Conservation (phyloP, 2,797 vertebrate genomes). For the Anableps anableps region DNA sequence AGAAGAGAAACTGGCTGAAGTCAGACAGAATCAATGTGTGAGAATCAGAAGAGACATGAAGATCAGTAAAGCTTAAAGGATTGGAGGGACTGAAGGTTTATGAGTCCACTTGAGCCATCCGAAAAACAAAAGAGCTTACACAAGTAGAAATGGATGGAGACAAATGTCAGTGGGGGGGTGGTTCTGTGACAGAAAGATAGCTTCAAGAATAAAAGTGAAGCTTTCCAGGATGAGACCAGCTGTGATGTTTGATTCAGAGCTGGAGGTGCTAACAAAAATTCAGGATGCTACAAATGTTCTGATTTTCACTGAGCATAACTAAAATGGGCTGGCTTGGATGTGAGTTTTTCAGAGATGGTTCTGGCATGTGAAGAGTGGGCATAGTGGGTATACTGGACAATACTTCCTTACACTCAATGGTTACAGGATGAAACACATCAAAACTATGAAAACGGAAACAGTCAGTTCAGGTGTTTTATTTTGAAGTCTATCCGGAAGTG, state of each 20-base stretch:
- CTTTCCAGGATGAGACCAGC: background rate
- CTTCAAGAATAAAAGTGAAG: too few relatives aligned
- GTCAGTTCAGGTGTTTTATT: slow-evolving; percentile 20
- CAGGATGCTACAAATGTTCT: background rate
- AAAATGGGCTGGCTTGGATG: background rate
- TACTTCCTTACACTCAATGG: background rate
- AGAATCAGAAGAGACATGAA: background rate
- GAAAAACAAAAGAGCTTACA: background rate
- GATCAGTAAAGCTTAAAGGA: background rate
- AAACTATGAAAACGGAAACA: background rate
- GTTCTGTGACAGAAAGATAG: background rate
- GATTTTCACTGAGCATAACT: background rate
- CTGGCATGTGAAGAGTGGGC: background rate
- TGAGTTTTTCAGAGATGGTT: too few relatives aligned
- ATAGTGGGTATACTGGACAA: background rate
- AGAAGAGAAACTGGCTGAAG: background rate
- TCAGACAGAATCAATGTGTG: background rate
- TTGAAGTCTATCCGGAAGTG: slow-evolving; percentile 16
- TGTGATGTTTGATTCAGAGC: background rate
- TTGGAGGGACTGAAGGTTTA: background rate
- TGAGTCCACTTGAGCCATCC: background rate
- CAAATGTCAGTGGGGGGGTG: background rate
- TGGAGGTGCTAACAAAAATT: background rate
- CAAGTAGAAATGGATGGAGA: background rate
- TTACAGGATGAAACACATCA: background rate